Evolutionary conservation across 2,888 invertebrate species (phyloP), one percentile per base, ranked within the genome.

Genomic region (Apodemia mormo): DNA sequence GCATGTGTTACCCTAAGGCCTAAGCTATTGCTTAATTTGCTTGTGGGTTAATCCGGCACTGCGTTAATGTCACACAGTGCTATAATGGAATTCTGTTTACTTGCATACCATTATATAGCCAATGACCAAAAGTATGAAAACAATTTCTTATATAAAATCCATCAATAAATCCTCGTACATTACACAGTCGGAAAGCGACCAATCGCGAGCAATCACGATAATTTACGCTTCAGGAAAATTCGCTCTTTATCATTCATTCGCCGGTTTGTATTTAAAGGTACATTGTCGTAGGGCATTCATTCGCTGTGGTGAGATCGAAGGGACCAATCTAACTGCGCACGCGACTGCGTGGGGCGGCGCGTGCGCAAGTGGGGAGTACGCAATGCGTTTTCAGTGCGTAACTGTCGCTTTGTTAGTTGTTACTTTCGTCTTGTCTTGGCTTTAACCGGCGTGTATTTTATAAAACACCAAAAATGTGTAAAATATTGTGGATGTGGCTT

Each of bases 301-400:
- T 86, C 87, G 89, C 75, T 78, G 82, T 77, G 78, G 79, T 77
- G 75, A 75, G 76, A 71, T 74, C 77, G 80, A 89, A 91, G 88
- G 91, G 90, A 90, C 90, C 90, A 90, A 89, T 89, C 83, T 89
- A 85, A 83, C 78, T 72, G 77, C 69, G 81, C 85, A 84, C 84
- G 85, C 82, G 85, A 79, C 70, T 73, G 76, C 79, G 82, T 78
- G 79, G 83, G 84, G 83, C 81, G 83, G 81, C 81, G 85, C 85
- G 80, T 84, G 85, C 79, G 74, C 74, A 80, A 83, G 85, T 79
- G 72, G 76, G 77, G 77, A 73, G 80, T 81, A 91, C 90, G 90
- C 90, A 89, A 72, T 89, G 90, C 88, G 90, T 89, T 84, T 76
- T 80, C 88, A 87, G 86, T 90, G 92, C 91, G 92, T 90, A 84